Evolutionary conservation across 1,140 invertebrate genomes (phyloP).

Genomic region (Belonocnema kinseyi): DNA sequence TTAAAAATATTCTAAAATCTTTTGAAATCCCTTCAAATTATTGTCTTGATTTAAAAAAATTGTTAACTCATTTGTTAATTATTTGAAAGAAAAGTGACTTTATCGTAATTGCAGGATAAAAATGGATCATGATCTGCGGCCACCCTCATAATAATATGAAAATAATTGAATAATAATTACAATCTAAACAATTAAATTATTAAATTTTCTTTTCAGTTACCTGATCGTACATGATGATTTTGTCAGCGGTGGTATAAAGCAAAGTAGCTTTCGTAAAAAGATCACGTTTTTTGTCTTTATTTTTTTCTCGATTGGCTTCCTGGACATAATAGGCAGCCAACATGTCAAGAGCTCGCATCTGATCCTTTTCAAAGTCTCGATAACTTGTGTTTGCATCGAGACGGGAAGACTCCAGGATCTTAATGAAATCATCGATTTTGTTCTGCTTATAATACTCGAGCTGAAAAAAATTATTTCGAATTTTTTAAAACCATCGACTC

Average conservation of each 20-base stretch:
- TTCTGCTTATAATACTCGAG: slow-evolving; percentile 97
- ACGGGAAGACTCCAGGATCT: slow-evolving; percentile 92
- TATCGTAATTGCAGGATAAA: too few relatives aligned
- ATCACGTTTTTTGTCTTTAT: slow-evolving; percentile 96
- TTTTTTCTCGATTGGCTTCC: slow-evolving; percentile 95
- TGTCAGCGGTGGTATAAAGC: slow-evolving; percentile 98
- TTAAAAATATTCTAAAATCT: too few relatives aligned
- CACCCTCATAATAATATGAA: too few relatives aligned
- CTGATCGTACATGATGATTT: slow-evolving; percentile 99
- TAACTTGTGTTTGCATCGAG: slow-evolving; percentile 93
- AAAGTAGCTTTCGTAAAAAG: slow-evolving; percentile 97
- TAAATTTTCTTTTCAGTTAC: slow-evolving; percentile 72
- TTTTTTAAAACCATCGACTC: too few relatives aligned
- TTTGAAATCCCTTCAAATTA: too few relatives aligned
- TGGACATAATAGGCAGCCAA: slow-evolving; percentile 99
- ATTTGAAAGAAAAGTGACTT: too few relatives aligned
- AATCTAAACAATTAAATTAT: too few relatives aligned
- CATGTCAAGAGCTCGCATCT: slow-evolving; percentile 97
- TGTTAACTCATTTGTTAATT: too few relatives aligned
- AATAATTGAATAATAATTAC: too few relatives aligned
- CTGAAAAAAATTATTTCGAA: slow-evolving; percentile 74
- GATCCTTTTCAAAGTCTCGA: slow-evolving; percentile 95
- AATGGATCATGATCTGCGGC: too few relatives aligned
- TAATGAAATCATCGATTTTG: slow-evolving; percentile 94
- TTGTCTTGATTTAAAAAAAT: too few relatives aligned